phyloP scores from a whole-genome alignment of 2,888 invertebrate genomes.

The Mesoligia furuncula region DNA sequence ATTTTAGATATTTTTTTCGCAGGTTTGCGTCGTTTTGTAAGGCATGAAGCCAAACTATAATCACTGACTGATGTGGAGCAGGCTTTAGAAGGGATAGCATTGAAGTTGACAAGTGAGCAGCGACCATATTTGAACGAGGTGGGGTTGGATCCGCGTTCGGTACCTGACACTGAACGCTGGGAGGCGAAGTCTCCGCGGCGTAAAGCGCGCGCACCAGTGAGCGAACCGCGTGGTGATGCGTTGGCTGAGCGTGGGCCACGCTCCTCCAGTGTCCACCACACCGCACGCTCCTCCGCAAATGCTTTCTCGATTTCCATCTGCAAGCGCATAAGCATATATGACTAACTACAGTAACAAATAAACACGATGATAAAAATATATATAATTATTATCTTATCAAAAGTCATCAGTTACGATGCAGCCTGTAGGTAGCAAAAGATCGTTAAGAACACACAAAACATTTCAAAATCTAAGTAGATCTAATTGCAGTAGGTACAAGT shows the following conservation, averaged over 20 bases:
- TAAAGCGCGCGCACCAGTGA: conserved; percentile 92
- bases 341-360: neutral
- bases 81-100: conserved; percentile 43
- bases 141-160: conserved; percentile 67
- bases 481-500: neutral
- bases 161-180: conserved; percentile 93
- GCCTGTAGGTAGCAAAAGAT: neutral
- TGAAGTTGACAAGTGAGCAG: conserved; percentile 64
- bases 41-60: neutral
- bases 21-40: neutral
- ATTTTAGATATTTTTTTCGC: neutral
- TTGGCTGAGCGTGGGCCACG: conserved; percentile 94
- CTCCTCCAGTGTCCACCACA: conserved; percentile 97
- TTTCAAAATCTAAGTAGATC: neutral
- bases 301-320: conserved; percentile 95
- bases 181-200: conserved; percentile 93
- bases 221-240: conserved; percentile 95
- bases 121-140: conserved; percentile 56
- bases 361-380: neutral
- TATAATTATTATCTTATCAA: neutral
- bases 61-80: conserved; percentile 30
- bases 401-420: neutral
- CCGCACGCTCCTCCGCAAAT: conserved; percentile 96
- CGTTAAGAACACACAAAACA: neutral
- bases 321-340: conserved; percentile 18